Base-by-base conservation (phyloP, 2,113 vertebrate genomes). In the Psilopsiagon aymara region DNA sequence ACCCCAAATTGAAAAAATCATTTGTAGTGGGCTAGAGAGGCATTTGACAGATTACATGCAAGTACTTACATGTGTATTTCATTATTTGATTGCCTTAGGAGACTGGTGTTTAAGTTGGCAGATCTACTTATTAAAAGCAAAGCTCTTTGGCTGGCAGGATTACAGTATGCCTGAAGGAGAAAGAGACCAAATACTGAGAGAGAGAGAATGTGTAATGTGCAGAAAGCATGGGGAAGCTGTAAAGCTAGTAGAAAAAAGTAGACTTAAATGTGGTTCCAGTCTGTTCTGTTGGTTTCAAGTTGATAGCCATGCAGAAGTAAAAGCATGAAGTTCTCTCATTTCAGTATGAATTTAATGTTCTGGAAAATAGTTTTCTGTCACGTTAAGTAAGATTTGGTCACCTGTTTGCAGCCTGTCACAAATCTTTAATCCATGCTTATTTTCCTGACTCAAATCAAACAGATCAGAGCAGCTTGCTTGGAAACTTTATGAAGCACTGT, bases 61-160 rank as follows among this genome's bases (percentile, higher is more conserved):
- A 98, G 98, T 80, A 88, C 85, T 46, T 98, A 95, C 98, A 98
- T 98, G 97, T 98, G 98, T 97, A 88, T 98, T 98, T 98, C 96
- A 98, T 99, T 99, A 98, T 98, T 96, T 97, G 52, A 96, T 98
- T 97, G 98, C 98, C 97, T 97, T 97, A 97, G 97, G 98, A 98
- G 97, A 97, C 95, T 96, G 71, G 94, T 98, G 97, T 98, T 98
- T 98, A 97, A 98, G 97, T 98, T 98, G 98, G 98, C 98, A 99
- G 98, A 98, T 98, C 88, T 95, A 92, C 97, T 98, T 98, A 97
- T 59, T 98, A 95, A 98, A 98, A 98, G 97, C 95, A 94, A 97
- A 98, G 95, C 93, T 97, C 97, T 98, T 98, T 97, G 98, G 91
- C 96, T 97, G 96, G 97, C 97, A 95, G 98, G 97, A 98, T 98